phyloP scores from a whole-genome alignment of 1,140 invertebrate genomes.

The Holcopasites calliopsidis region DNA sequence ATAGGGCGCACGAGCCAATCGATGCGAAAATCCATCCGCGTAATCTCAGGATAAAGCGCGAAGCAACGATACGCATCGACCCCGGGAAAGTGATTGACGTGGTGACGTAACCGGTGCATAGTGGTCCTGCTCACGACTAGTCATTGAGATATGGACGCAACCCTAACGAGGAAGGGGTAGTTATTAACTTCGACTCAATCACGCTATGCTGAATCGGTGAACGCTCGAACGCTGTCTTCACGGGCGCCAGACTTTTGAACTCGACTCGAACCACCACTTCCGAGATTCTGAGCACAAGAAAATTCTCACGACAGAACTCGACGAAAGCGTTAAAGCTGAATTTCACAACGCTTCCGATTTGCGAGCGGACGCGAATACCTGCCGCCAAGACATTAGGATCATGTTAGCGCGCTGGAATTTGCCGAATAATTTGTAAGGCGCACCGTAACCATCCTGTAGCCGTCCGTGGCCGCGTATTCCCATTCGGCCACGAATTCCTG shows the following conservation, averaged over 20 bases:
- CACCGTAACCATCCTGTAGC: neutral
- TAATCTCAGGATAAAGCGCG: neutral
- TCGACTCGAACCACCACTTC: no score
- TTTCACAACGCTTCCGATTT: no score
- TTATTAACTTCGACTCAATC: neutral
- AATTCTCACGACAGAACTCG: no score
- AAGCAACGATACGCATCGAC: neutral
- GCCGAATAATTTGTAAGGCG: no score
- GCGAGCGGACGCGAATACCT: no score
- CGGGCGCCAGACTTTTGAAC: neutral
- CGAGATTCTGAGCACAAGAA: no score
- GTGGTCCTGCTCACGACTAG: neutral
- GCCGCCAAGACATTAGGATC: no score
- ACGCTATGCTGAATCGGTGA: neutral
- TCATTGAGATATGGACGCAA: neutral
- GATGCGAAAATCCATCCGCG: neutral
- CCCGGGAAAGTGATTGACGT: neutral
- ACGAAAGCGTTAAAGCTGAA: no score
- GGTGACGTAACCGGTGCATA: constrained; percentile 35
- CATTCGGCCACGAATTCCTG: neutral
- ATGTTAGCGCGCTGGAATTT: no score
- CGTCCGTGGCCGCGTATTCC: neutral
- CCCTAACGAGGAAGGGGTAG: neutral
- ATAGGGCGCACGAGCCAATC: no score
- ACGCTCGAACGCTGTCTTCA: neutral